Base-by-base conservation (phyloP, 2,888 invertebrate genomes). In the Arrhopalites spinosus region DNA sequence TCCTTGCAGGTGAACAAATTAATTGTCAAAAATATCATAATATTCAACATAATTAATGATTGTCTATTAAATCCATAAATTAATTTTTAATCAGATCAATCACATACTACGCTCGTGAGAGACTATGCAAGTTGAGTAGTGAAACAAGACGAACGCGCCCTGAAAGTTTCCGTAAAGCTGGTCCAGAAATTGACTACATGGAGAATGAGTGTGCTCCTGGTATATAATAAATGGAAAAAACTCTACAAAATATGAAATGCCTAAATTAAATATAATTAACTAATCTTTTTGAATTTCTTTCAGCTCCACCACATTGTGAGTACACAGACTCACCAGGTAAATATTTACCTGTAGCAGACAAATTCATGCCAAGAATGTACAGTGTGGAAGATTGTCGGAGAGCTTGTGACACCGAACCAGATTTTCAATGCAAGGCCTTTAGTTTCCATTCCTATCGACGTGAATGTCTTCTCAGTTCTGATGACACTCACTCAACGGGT, bases 401-500 rank as follows among this genome's bases (percentile, higher is more conserved):
- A 15, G 83, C 85, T 56, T 87, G 87, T 80, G 86, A 86, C 78
- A 82, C 84, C 15, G 86, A 86, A 78, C 83, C 84, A 11, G 85
- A 86, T 74, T 87, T 87, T 79, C 84, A 84, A 45, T 87, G 87
- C 78, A 83, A 85, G 53, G 84, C 84, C 25, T 84, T 84, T 78
- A 84, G 84, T 78, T 83, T 83, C 70, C 84, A 85, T 80, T 80
- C 84, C 29, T 83, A 82, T 69, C 79, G 84, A 45, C 77, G 85
- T 3, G 86, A 86, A 77, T 94, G 93, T 83, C 88, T 90, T 78
- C 86, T 95, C 66, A 93, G 94, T 86, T 91, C 93, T 77, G 93
- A 94, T 85, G 93, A 94, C 85, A 90, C 91, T 72, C 89, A 91
- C 81, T 90, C 92, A n/a, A 88, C 91, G 67, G 93, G 94, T 75